phyloP scores from a whole-genome alignment of 2,113 vertebrate genomes.

The Urocynchramus pylzowi region DNA sequence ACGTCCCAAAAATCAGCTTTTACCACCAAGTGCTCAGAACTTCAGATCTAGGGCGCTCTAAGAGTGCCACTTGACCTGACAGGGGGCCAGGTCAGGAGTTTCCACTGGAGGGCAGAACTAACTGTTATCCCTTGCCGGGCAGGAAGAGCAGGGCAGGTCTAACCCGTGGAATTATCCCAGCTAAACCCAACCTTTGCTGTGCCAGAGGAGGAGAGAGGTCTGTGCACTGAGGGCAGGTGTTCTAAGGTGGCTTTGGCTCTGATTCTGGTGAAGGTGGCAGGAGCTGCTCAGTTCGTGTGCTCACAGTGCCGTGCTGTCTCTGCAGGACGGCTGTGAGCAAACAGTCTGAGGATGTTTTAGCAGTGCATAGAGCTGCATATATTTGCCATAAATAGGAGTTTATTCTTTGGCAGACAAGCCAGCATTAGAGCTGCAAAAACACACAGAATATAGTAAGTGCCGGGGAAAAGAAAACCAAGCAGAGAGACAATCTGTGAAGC shows the following conservation, averaged over 20 bases:
- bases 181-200: not conserved
- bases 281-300: conserved; percentile 9
- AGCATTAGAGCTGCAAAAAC: conserved; percentile 46
- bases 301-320: conserved; percentile 5
- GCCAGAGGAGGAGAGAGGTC: not conserved
- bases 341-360: conserved; percentile 60
- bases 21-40: not conserved
- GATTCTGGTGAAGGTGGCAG: not conserved
- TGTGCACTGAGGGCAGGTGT: not conserved
- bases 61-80: not conserved
- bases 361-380: conserved; percentile 53
- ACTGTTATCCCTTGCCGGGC: not conserved
- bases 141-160: not conserved
- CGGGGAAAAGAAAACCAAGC: conserved; percentile 25
- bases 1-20: not conserved
- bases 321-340: conserved; percentile 54
- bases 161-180: not conserved
- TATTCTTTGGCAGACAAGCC: conserved; percentile 61
- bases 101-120: not conserved
- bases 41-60: not conserved
- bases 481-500: conserved; percentile 55
- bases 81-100: not conserved
- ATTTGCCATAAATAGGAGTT: conserved; percentile 65
- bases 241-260: not conserved
- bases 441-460: conserved; percentile 34